Evolutionary conservation across 2,113 vertebrate genomes (phyloP), one percentile per base, ranked within the genome.

Genomic region (Hystrix cristata): DNA sequence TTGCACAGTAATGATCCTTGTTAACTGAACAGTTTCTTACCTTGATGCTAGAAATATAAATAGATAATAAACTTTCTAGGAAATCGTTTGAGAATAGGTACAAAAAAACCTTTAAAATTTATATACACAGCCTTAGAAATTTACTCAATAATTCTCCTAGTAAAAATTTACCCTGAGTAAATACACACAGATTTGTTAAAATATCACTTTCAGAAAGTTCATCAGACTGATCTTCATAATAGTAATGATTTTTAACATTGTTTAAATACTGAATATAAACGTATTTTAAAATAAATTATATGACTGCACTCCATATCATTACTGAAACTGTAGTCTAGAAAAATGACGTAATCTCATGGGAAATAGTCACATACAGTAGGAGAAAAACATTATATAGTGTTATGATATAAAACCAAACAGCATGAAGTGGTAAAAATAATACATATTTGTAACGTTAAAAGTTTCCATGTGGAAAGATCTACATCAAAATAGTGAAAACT

Each of bases 151-250:
- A 64, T 85, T 92, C 53, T 57, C 80, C n/a, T 43, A 53, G 29
- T 95, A 67, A 34, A 31, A 95, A 93, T 76, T 69, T 67, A 85
- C 69, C 10, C 19, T 57, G 43, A 83, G 25, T 59, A 85, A 78
- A 71, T 76, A 96, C 0, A 60, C 11, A 60, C 7, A 29, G 43
- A 80, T 31, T 81, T 62, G 14, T 96, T 60, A 69, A 83, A 60
- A 60, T 81, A 51, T 60, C 72, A 21, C 51, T 71, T 80, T 65
- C 34, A 93, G 72, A 90, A 95, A 90, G 51, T 46, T 93, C 31
- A 87, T 85, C 3, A 15, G 46, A 65, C 19, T 48, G 16, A 84
- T n/a, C 31, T 81, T 81, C 43, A 59, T 71, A 55, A 83, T 82
- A 87, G 23, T 57, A 64, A 71, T 82, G 94, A 57, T 78, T 19